phyloP scores from a whole-genome alignment of 2,888 invertebrate species.

The Altica lythri region DNA sequence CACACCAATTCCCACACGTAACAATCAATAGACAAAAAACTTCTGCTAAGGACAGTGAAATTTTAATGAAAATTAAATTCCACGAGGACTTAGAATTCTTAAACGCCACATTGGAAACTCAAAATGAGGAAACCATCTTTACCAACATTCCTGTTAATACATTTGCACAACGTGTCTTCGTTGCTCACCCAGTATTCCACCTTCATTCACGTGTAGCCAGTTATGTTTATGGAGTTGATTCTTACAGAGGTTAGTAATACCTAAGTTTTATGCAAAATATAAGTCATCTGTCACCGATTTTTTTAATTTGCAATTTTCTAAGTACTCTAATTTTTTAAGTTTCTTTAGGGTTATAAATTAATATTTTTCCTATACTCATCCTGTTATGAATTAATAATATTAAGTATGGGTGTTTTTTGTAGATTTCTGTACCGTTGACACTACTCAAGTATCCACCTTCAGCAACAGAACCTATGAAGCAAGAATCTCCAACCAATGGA shows the following conservation, averaged over 20 bases:
- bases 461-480: slow-evolving; percentile 67
- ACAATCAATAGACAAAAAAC: slow-evolving; percentile 53
- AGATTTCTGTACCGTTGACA: slow-evolving; percentile 69
- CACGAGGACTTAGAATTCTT: slow-evolving; percentile 58
- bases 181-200: slow-evolving; percentile 60
- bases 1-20: slow-evolving; percentile 56
- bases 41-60: slow-evolving; percentile 55
- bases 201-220: slow-evolving; percentile 49
- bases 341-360: no score
- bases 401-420: no score
- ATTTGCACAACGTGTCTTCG: slow-evolving; percentile 52
- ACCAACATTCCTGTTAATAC: slow-evolving; percentile 58
- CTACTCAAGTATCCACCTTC: slow-evolving; percentile 65
- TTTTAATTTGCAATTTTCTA: no score
- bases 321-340: no score
- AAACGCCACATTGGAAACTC: slow-evolving; percentile 59
- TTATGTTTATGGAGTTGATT: slow-evolving; percentile 47
- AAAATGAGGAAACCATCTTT: slow-evolving; percentile 51
- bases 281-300: no score
- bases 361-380: no score
- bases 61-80: slow-evolving; percentile 59
- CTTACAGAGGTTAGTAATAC: slow-evolving; percentile 65
- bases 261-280: no score
- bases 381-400: no score
- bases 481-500: slow-evolving; percentile 61